These are phyloP conservation scores for Chloroceryle amazona DNA, from an alignment of 2,797 vertebrate genomes.

Conservation along the genomic window DNA sequence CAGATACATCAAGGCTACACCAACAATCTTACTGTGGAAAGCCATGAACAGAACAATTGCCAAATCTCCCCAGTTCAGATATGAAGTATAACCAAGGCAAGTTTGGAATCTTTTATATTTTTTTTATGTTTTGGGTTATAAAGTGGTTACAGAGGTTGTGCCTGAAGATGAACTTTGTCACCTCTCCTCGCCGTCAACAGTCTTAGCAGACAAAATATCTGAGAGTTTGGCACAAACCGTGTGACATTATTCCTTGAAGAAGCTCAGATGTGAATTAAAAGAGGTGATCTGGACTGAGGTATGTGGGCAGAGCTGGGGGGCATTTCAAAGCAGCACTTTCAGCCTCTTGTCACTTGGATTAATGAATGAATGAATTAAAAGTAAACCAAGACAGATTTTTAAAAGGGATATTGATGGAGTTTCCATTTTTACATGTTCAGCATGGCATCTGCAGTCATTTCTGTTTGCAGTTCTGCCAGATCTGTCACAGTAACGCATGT, in stretches of 20 bases:
- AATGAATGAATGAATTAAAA: background rate
- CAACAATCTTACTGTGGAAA: background rate
- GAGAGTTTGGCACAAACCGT: background rate
- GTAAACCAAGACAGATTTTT: background rate
- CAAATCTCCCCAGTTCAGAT: background rate
- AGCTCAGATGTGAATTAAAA: background rate
- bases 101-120: background rate
- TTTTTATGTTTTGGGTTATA: background rate
- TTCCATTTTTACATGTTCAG: constrained; percentile 1
- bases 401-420: background rate
- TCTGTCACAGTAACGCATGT: background rate
- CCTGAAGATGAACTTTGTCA: background rate
- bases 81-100: background rate
- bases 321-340: background rate
- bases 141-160: background rate
- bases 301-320: background rate
- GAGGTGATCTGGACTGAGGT: background rate
- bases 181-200: background rate
- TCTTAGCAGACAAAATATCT: background rate
- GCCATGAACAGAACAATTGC: background rate
- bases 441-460: background rate
- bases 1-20: background rate
- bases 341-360: background rate
- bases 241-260: background rate
- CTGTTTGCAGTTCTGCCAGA: background rate